These are phyloP conservation scores for Scolanthus callimorphus DNA, from an alignment of 92 coral and sea anemone genomes.

Conservation along the genomic window DNA sequence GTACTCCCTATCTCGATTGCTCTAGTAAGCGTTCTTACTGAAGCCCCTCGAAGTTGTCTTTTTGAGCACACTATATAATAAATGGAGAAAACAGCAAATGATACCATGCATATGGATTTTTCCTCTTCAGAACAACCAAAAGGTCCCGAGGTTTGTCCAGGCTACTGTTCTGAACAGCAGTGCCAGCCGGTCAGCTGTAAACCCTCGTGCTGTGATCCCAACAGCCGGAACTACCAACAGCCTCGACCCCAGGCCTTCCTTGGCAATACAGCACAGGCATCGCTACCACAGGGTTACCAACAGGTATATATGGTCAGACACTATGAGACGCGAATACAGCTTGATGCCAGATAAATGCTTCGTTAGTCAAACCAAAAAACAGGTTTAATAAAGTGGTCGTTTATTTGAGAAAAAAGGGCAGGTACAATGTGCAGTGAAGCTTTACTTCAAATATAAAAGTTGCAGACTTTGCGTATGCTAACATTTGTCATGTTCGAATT, in stretches of 20 bases:
- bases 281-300: constrained; percentile 13
- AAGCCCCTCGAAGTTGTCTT: no score
- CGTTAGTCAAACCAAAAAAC: no score
- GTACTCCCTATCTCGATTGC: no score
- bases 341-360: no score
- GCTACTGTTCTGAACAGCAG: constrained; percentile 51
- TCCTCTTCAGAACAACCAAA: constrained; percentile 26
- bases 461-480: no score
- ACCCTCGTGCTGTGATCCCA: constrained; percentile 70
- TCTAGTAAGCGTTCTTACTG: neutral
- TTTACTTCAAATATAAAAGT: no score
- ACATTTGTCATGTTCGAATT: no score
- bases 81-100: no score
- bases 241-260: constrained; percentile 13
- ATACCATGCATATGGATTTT: neutral
- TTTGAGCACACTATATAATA: no score
- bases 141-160: constrained; percentile 64
- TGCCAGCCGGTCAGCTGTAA: constrained; percentile 63
- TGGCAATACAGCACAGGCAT: constrained; percentile 9
- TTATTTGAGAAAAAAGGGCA: no score
- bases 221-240: constrained; percentile 43
- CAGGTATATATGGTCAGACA: constrained; percentile 40
- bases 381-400: no score
- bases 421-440: neutral
- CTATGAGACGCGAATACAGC: no score